phyloP scores from a whole-genome alignment of 2,888 invertebrate species.

The Pseudeuparius sepicola region DNA sequence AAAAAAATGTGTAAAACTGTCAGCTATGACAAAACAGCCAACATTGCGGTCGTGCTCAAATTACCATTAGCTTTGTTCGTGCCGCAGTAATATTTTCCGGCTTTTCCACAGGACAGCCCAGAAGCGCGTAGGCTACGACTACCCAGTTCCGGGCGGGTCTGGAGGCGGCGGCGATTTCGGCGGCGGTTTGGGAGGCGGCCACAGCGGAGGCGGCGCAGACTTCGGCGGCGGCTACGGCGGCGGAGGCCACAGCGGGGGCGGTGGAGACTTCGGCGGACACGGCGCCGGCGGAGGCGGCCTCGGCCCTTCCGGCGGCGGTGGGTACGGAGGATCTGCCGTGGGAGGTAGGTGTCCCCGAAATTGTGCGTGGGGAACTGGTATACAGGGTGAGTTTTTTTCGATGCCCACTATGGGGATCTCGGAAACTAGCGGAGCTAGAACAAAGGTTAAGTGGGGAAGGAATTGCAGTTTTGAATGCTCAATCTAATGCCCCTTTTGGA shows the following conservation, averaged over 20 bases:
- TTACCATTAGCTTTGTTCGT: too few species aligned
- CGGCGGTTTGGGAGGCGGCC: constrained; percentile 13
- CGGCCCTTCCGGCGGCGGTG: constrained; percentile 17
- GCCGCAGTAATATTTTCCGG: too few species aligned
- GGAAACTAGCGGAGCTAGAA: too few species aligned
- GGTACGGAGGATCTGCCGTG: constrained; percentile 8
- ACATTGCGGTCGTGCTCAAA: too few species aligned
- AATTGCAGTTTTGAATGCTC: too few species aligned
- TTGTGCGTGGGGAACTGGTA: too few species aligned
- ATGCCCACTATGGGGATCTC: too few species aligned
- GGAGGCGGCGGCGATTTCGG: constrained; percentile 12
- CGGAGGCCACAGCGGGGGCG: constrained; percentile 14
- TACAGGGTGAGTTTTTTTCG: too few species aligned
- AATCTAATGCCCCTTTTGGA: too few species aligned
- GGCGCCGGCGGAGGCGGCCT: constrained; percentile 13
- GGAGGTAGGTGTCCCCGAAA: constrained; percentile 1
- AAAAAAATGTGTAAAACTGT: too few species aligned
- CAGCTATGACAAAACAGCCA: too few species aligned
- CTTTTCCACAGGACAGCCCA: background rate
- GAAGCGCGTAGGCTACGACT: constrained; percentile 18
- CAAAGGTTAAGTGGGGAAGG: too few species aligned
- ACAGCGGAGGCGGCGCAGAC: constrained; percentile 21
- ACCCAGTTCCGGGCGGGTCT: constrained; percentile 13
- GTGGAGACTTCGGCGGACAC: constrained; percentile 13
- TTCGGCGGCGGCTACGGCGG: constrained; percentile 18